Evolutionary conservation across 2,113 vertebrate genomes (phyloP).

Genomic region (Astur gentilis): DNA sequence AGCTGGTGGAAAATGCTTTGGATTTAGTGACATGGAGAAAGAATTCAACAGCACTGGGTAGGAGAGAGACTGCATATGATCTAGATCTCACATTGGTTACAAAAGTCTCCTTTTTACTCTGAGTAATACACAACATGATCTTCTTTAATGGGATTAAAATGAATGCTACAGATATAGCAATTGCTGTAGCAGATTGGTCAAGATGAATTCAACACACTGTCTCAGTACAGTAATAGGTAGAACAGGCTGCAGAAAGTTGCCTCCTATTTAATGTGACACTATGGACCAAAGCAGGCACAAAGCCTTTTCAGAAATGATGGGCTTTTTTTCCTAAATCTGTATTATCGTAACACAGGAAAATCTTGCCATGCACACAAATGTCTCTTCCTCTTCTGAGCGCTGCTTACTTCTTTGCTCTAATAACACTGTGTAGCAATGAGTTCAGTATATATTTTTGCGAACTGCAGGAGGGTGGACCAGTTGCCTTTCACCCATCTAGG

Average conservation of each 20-base stretch:
- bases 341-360: background rate
- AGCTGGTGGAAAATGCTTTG: background rate
- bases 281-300: background rate
- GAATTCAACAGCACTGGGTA: background rate
- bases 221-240: background rate
- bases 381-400: background rate
- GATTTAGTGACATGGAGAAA: background rate
- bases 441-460: background rate
- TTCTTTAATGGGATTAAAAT: background rate
- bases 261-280: background rate
- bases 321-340: background rate
- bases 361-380: background rate
- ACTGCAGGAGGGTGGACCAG: background rate
- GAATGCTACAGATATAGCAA: background rate
- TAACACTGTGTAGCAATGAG: rapidly evolving
- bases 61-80: background rate
- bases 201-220: background rate
- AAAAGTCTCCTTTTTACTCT: background rate
- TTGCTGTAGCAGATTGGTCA: background rate
- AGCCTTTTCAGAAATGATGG: background rate
- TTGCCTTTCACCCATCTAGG: background rate
- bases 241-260: background rate
- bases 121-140: background rate
- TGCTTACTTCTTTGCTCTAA: background rate
- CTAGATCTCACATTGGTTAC: background rate